A percentile compares a stretch with the other conserved stretches of the same genome.
These are phyloP conservation scores for Pterocles gutturalis DNA, from an alignment of 2,113 vertebrate species.

Conservation along the genomic window DNA sequence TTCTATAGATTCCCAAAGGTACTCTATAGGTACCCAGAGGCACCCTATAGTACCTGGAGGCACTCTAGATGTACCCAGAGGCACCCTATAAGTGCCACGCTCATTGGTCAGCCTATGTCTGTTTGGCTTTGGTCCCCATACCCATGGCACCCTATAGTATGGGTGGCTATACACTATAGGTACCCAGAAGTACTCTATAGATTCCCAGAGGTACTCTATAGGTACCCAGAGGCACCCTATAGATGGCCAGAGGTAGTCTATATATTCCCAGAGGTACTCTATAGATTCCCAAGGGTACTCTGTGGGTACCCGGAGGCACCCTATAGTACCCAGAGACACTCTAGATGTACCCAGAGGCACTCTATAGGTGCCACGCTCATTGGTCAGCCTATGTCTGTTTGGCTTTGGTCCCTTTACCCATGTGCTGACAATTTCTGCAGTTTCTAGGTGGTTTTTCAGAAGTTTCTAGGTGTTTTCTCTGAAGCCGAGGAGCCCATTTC, in stretches of 20 bases:
- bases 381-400: background rate
- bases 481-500: background rate
- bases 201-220: too few relatives aligned
- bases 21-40: too few relatives aligned
- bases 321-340: too few relatives aligned
- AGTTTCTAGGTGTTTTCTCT: background rate
- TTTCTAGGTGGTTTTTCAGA: background rate
- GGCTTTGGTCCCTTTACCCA: fast-evolving
- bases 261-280: background rate
- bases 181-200: too few relatives aligned
- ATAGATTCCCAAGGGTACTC: background rate
- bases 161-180: too few relatives aligned
- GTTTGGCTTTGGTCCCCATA: background rate
- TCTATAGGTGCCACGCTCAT: background rate
- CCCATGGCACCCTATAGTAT: too few relatives aligned
- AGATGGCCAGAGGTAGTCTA: too few relatives aligned
- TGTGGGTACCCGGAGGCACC: too few relatives aligned
- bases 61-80: too few relatives aligned
- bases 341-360: too few relatives aligned
- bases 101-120: background rate
- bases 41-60: background rate
- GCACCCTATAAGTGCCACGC: background rate
- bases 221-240: too few relatives aligned
- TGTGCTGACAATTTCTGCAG: background rate
- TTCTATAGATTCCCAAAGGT: too few relatives aligned